Conservation (phyloP, 2,888 invertebrate species). For the Acanthoscelides obtectus region DNA sequence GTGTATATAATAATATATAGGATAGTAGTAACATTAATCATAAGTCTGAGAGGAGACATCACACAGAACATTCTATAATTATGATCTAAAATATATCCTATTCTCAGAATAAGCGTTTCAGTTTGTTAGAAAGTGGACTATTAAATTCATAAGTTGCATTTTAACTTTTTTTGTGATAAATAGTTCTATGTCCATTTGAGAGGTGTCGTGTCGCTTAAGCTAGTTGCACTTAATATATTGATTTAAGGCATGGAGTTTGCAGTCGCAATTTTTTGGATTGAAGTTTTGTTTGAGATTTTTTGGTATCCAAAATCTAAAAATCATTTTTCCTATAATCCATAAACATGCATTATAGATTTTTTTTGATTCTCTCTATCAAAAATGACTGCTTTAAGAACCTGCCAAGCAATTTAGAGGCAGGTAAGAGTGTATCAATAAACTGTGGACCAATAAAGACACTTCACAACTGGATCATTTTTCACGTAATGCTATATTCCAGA, state of each 20-base stretch:
- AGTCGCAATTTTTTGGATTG: too few relatives aligned
- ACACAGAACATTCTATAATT: constrained; percentile 11
- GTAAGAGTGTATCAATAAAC: neutral
- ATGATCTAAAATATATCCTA: constrained; percentile 17
- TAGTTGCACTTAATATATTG: too few relatives aligned
- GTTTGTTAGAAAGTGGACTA: constrained; percentile 11
- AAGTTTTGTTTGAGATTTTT: too few relatives aligned
- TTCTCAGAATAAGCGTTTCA: constrained; percentile 34
- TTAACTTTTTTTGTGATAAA: neutral
- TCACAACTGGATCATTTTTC: neutral
- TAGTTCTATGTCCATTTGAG: neutral
- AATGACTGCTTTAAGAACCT: too few relatives aligned
- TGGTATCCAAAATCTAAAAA: too few relatives aligned
- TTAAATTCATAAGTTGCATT: neutral
- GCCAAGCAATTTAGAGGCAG: too few relatives aligned
- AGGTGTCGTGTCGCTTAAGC: neutral
- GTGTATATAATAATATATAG: constrained; percentile 26
- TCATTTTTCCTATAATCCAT: too few relatives aligned
- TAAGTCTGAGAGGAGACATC: constrained; percentile 31
- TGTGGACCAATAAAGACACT: neutral
- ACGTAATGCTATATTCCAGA: neutral
- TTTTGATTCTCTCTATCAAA: too few relatives aligned
- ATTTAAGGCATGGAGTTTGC: too few relatives aligned
- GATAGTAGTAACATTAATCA: constrained; percentile 34
- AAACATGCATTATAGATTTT: too few relatives aligned